phyloP scores from a whole-genome alignment of 1,140 invertebrate genomes.

The Drosophila nebulosa region DNA sequence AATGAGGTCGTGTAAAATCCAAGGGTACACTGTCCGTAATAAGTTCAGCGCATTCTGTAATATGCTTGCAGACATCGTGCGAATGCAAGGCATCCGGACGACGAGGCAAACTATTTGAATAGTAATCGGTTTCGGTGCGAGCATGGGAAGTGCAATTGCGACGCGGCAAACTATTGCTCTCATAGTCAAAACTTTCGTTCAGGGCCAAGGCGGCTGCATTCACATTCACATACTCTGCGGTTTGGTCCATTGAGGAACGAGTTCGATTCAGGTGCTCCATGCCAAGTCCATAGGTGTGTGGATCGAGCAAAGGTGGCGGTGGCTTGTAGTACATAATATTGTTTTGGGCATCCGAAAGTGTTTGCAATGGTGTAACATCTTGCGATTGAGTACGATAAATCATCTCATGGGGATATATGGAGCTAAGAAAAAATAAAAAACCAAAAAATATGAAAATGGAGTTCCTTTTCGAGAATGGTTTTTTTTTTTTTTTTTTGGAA shows the following conservation, averaged over 20 bases:
- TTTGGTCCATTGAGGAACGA: constrained; percentile 41
- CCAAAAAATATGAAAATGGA: neutral
- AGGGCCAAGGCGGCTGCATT: constrained; percentile 62
- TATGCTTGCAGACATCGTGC: constrained; percentile 72
- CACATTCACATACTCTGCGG: constrained; percentile 59
- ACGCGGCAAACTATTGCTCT: constrained; percentile 75
- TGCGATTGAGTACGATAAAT: constrained; percentile 91
- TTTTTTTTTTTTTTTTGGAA: too few relatives aligned
- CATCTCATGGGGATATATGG: constrained; percentile 85
- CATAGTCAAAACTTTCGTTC: constrained; percentile 73
- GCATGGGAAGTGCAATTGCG: constrained; percentile 67
- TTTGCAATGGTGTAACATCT: constrained; percentile 81
- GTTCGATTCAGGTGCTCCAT: constrained; percentile 58
- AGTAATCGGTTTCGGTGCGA: constrained; percentile 65
- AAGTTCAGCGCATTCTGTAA: constrained; percentile 71
- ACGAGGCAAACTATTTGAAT: constrained; percentile 72
- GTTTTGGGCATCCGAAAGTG: constrained; percentile 66
- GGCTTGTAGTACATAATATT: constrained; percentile 77
- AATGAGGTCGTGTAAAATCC: constrained; percentile 64
- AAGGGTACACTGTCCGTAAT: constrained; percentile 58
- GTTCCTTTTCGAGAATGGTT: too few relatives aligned
- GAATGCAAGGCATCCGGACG: constrained; percentile 46
- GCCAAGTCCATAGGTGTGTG: constrained; percentile 56
- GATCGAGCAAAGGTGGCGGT: constrained; percentile 61
- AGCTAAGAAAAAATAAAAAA: constrained; percentile 6